Base-by-base conservation (phyloP, 92 coral and sea anemone species). In the Paramuricea clavata region DNA sequence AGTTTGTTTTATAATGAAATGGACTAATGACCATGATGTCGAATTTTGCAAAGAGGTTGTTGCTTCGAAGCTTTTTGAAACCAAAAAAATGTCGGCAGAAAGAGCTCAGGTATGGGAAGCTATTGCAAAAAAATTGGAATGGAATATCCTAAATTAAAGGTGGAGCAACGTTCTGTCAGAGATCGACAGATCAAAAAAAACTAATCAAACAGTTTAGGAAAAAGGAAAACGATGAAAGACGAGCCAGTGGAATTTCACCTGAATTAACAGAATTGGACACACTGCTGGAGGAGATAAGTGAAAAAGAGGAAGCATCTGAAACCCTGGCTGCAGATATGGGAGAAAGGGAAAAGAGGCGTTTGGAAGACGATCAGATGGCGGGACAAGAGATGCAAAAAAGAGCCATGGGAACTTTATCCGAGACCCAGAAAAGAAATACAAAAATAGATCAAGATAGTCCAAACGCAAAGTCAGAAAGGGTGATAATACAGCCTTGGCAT, bases 161-260 rank as follows among this genome's bases (percentile, higher is more conserved):
- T 91, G 23, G 70, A 87, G 35, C 71, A 91, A 71, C 69, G 91
- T 60, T 87, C 89, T 50, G 85, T 61, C 19, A 91, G 93, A 79
- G 89, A n/a, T n/a, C n/a, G n/a, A 84, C 41, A 89, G 67, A 42
- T 57, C 83, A 50, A 87, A 67, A n/a, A 0, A 78, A 78, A 72
- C 42, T 83, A 27, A 39, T 57, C 47, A 89, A 56, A 35, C 85
- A 89, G n/a, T 85, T 67, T 42, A 57, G 81, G 13, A 89, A 41
- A 82, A 85, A 36, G 43, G 92, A 89, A 89, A 56, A 49, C 9
- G 89, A 35, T 23, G 89, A 89, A 47, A 21, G 67, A 69, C 74
- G 74, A 34, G 85, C 90, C 13, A 77, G 89, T 76, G 89, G 92
- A 15, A 64, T 85, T 13, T 69, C 44, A 30, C 75, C 75, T 5